Evolutionary conservation across 2,113 vertebrate species (phyloP).

Genomic region (Ovis canadensis): DNA sequence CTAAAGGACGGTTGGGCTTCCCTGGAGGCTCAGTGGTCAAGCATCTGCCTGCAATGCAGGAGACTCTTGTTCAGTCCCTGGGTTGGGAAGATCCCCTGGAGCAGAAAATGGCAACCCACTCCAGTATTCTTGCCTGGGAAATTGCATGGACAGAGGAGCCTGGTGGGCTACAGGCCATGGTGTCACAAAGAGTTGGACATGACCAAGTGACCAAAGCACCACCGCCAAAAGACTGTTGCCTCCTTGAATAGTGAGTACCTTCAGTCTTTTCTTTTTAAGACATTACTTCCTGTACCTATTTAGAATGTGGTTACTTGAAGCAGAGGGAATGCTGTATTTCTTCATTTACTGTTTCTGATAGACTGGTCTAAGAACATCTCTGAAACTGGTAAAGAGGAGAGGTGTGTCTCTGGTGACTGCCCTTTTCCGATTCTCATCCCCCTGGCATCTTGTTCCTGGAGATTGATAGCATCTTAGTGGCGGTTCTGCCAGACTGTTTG

Average conservation of each 20-base stretch:
- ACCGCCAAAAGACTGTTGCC: neutral
- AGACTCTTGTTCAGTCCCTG: neutral
- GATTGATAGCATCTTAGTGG: neutral
- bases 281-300: neutral
- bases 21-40: neutral
- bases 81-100: neutral
- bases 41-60: neutral
- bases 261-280: neutral
- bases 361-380: neutral
- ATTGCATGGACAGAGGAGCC: neutral
- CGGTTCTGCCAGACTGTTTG: neutral
- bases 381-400: neutral
- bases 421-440: neutral
- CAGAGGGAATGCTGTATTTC: neutral
- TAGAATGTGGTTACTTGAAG: neutral
- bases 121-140: neutral
- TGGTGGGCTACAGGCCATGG: neutral
- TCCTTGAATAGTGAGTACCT: neutral
- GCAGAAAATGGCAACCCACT: neutral
- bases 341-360: neutral
- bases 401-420: neutral
- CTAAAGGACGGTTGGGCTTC: neutral
- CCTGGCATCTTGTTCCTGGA: neutral
- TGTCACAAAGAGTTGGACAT: fast-evolving
- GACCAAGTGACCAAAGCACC: neutral